Evolutionary conservation across 2,797 vertebrate species (phyloP).

Genomic region (Siniperca obscura): DNA sequence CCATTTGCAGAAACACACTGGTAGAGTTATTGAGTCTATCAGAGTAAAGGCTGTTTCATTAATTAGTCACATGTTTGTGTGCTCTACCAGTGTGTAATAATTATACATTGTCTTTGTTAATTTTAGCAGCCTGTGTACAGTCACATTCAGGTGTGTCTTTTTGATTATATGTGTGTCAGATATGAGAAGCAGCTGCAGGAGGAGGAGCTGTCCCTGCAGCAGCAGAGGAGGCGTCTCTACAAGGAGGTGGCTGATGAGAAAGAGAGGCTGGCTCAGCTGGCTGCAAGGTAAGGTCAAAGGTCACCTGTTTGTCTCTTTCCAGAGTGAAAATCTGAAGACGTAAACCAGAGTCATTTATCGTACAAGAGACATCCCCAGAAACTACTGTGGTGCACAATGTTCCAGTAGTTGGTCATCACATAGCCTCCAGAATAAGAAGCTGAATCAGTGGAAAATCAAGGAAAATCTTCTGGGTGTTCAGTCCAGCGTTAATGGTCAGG

Average conservation of each 20-base stretch:
- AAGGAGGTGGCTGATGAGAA: slow-evolving; percentile 93
- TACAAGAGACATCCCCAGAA: not conserved
- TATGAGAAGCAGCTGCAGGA: slow-evolving; percentile 94
- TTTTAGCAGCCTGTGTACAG: not conserved
- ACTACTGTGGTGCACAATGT: not conserved
- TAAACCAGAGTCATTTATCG: not conserved
- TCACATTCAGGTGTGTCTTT: not conserved
- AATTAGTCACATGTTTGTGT: not conserved
- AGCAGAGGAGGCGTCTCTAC: slow-evolving; percentile 91
- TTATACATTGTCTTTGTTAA: not conserved
- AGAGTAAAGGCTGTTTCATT: not conserved
- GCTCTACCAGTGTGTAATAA: not conserved
- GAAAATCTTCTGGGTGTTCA: not conserved
- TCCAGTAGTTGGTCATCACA: not conserved
- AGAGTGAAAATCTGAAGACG: not conserved
- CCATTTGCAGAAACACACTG: not conserved
- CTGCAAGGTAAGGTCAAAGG: slow-evolving; percentile 85
- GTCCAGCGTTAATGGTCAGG: not conserved
- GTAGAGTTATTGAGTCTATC: not conserved
- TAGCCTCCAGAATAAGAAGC: not conserved
- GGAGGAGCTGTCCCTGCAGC: slow-evolving; percentile 90
- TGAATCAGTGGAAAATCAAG: not conserved
- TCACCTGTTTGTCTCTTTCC: not conserved
- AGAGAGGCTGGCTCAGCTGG: slow-evolving; percentile 90
- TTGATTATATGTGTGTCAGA: slow-evolving; percentile 74